Evolutionary conservation across 1,140 invertebrate genomes (phyloP), one percentile per base, ranked within the genome.

Genomic region (Aphaenogaster ashmeadi): DNA sequence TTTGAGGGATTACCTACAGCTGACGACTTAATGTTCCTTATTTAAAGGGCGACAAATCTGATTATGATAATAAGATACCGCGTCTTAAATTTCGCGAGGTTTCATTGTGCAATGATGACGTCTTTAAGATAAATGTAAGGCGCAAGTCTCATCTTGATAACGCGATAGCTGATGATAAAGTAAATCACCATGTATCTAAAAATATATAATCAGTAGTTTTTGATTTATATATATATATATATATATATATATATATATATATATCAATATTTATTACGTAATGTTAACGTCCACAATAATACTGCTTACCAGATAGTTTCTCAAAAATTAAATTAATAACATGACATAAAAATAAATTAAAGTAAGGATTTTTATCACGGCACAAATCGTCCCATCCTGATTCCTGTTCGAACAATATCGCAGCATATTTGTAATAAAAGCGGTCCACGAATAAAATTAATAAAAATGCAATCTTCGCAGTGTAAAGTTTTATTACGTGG

Each of bases 41-140:
- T n/a, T 85, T 85, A 41, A 56, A 60, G 52, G 15, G 44, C 71
- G n/a, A 66, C 58, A 64, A 85, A 78, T 85, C 83, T 85, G 72
- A 77, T 85, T 85, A 85, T 52, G 72, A 64, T 85, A 85, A 84
- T 75, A 36, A 75, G 41, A 60, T 36, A 36, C 9, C 5, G 13
- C n/a, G 18, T 60, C 44, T 67, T 36, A 67, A 50, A 47, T 84
- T 75, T 85, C 15, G 27, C 6, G 41, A 60, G 4, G 1, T 15
- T 13, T 83, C 6, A 13, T 56, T 18, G 3, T 15, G n/a, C 3
- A 56, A 18, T 38, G 50, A 18, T 8, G 38, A 74, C 15, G 50
- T 11, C 13, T 84, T 33, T 62, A 38, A 75, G n/a, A 36, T 64
- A 62, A 74, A 64, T 2, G 3, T 60, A n/a, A 41, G 3, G n/a